Percentiles rank a stretch among this genome's conserved stretches.
These are phyloP conservation scores for Anastatus disparis DNA, from an alignment of 1,140 invertebrate species.

Conservation along the genomic window DNA sequence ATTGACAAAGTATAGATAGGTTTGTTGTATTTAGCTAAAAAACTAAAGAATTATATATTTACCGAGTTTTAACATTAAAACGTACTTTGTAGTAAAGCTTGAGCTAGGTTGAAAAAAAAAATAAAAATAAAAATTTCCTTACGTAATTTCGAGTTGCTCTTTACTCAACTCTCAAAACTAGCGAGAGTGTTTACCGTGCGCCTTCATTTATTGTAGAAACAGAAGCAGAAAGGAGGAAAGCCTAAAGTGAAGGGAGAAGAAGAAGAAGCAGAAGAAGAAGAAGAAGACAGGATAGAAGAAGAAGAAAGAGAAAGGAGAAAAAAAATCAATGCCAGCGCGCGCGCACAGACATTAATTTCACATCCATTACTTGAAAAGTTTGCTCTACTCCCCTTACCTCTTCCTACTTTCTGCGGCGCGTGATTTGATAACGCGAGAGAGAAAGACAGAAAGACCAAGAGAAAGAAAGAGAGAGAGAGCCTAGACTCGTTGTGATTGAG, in stretches of 20 bases:
- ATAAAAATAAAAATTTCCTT: background rate
- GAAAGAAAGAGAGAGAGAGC: too few relatives aligned
- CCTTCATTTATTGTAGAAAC: slow-evolving; percentile 6
- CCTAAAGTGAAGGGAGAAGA: background rate
- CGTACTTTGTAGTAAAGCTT: too few relatives aligned
- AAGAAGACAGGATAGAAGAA: background rate
- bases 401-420: background rate
- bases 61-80: too few relatives aligned
- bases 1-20: too few relatives aligned
- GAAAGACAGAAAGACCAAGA: too few relatives aligned
- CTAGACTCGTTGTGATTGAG: slow-evolving; percentile 54
- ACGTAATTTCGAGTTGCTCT: slow-evolving; percentile 5
- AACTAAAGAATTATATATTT: too few relatives aligned
- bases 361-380: slow-evolving; percentile 37
- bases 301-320: background rate
- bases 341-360: slow-evolving; percentile 30
- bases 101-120: background rate
- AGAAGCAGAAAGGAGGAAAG: background rate
- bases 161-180: background rate
- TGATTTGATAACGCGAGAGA: slow-evolving; percentile 30
- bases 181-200: slow-evolving; percentile 3
- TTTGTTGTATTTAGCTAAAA: too few relatives aligned
- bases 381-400: background rate
- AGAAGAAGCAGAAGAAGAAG: background rate
- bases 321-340: slow-evolving; percentile 35